Evolutionary conservation across 2,888 invertebrate genomes (phyloP).

Genomic region (Diadegma fenestrale): DNA sequence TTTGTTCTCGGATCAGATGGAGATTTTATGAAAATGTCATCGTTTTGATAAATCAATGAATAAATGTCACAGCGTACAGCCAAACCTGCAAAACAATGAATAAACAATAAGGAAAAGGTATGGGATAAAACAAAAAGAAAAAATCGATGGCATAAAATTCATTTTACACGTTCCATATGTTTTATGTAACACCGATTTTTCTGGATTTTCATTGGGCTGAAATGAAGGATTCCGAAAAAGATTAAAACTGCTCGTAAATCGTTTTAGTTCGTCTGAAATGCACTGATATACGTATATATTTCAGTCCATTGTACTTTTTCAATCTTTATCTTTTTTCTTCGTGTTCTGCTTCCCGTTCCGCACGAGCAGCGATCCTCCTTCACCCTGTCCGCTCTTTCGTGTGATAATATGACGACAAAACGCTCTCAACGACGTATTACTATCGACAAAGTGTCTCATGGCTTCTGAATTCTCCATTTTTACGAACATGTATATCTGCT

Average conservation of each 20-base stretch:
- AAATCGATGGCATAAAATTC: not conserved
- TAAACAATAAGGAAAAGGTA: not conserved
- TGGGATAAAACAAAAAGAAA: not conserved
- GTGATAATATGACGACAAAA: slow-evolving; percentile 44
- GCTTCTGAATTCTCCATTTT: slow-evolving; percentile 37
- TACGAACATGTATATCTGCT: slow-evolving; percentile 21
- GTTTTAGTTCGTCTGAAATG: slow-evolving; percentile 1
- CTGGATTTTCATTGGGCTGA: not conserved
- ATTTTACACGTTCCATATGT: not conserved
- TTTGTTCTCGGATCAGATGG: too few species aligned
- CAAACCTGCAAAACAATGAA: too few species aligned
- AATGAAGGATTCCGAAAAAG: slow-evolving; percentile 4
- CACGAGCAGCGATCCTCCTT: slow-evolving; percentile 41
- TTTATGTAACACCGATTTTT: not conserved
- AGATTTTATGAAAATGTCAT: too few species aligned
- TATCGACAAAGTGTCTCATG: slow-evolving; percentile 19
- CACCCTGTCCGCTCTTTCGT: slow-evolving; percentile 13
- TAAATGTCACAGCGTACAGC: too few species aligned
- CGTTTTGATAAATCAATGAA: too few species aligned
- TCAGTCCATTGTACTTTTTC: slow-evolving; percentile 25
- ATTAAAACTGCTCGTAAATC: not conserved
- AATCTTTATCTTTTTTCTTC: not conserved
- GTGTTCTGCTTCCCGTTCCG: slow-evolving; percentile 39
- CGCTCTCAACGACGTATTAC: slow-evolving; percentile 32
- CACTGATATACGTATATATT: slow-evolving; percentile 16